phyloP scores from a whole-genome alignment of 2,888 invertebrate genomes.

The Linnaemya tessellans region DNA sequence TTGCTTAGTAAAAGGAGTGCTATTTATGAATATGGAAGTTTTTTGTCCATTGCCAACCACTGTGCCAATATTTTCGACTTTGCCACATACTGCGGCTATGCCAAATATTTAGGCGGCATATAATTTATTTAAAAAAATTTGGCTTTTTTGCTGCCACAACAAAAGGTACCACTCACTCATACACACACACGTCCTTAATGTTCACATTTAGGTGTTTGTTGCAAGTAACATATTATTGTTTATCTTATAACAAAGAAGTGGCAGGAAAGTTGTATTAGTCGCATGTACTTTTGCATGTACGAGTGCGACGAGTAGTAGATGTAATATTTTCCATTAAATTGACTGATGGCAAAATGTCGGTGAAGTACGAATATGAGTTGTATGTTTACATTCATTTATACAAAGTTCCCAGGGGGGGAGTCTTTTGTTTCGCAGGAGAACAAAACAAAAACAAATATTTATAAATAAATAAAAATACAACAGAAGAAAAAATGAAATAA shows the following conservation, averaged over 20 bases:
- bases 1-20: too few relatives aligned
- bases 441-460: background rate
- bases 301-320: background rate
- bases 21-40: too few relatives aligned
- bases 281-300: background rate
- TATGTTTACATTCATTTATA: slow-evolving; percentile 35
- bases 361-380: slow-evolving; percentile 13
- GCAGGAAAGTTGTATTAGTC: slow-evolving; percentile 10
- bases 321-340: slow-evolving; percentile 54
- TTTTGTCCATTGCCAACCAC: slow-evolving; percentile 17
- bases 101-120: slow-evolving; percentile 45
- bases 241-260: slow-evolving; percentile 10
- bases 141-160: background rate
- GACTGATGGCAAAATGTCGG: slow-evolving; percentile 57
- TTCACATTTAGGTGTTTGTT: slow-evolving; percentile 18
- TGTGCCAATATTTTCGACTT: slow-evolving; percentile 14
- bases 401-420: slow-evolving; percentile 60
- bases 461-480: background rate
- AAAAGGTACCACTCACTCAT: slow-evolving; percentile 13
- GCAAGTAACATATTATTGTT: slow-evolving; percentile 36
- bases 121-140: slow-evolving; percentile 45
- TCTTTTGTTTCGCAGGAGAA: slow-evolving; percentile 42
- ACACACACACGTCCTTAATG: slow-evolving; percentile 19
- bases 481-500: background rate
- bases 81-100: slow-evolving; percentile 30